Evolutionary conservation across 2,797 vertebrate genomes (phyloP).

Genomic region (Oreochromis grahami): DNA sequence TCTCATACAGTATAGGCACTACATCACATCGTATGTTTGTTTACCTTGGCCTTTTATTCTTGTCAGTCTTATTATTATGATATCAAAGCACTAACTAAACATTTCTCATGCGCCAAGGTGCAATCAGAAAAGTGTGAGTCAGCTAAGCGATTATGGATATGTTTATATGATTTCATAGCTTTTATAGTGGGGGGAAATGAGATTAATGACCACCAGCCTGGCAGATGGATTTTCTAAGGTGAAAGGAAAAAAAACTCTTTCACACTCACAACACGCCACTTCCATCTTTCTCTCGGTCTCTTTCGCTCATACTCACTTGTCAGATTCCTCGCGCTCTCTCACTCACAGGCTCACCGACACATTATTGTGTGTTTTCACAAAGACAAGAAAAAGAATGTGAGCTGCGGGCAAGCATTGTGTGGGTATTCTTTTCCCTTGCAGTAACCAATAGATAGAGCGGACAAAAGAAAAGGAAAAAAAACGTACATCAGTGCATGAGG

Average conservation of each 20-base stretch:
- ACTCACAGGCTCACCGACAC: slow-evolving; percentile 55
- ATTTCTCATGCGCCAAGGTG: background rate
- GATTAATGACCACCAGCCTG: slow-evolving; percentile 5
- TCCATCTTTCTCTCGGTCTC: slow-evolving; percentile 50
- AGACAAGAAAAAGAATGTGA: slow-evolving; percentile 42
- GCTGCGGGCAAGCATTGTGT: slow-evolving; percentile 26
- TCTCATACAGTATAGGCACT: background rate
- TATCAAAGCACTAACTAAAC: background rate
- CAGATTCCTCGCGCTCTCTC: slow-evolving; percentile 54
- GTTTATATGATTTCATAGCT: background rate
- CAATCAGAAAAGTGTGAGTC: background rate
- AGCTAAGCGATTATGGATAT: background rate
- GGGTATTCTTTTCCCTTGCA: slow-evolving; percentile 13
- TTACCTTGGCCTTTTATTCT: background rate
- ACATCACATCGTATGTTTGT: background rate
- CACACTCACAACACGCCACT: slow-evolving; percentile 40
- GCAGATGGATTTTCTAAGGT: slow-evolving; percentile 44
- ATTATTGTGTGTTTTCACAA: slow-evolving; percentile 59
- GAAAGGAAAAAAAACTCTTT: slow-evolving; percentile 21
- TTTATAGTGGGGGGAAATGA: background rate
- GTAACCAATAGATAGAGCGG: slow-evolving; percentile 45
- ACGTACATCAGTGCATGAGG: background rate
- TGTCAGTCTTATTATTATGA: background rate
- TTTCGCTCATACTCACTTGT: slow-evolving; percentile 56
- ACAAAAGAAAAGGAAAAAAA: background rate